Evolutionary conservation across 1,140 invertebrate species (phyloP).

Genomic region (Phenacoccus solenopsis): DNA sequence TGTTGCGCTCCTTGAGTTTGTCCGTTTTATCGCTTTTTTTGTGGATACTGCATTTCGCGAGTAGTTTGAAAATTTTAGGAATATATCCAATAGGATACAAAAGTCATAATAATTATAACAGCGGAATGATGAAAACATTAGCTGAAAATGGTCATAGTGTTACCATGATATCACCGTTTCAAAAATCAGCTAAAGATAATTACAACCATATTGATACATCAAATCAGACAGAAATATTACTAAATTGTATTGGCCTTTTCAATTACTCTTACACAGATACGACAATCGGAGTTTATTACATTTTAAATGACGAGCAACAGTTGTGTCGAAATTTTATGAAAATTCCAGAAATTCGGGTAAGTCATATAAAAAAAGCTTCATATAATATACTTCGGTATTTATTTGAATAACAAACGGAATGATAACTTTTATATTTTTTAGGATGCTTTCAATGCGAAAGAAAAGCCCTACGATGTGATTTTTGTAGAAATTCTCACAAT

Average conservation of each 20-base stretch:
- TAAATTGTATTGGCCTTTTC: no score
- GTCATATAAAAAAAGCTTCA: no score
- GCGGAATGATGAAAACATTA: conserved; percentile 46
- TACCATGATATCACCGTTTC: conserved; percentile 51
- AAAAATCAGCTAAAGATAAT: no score
- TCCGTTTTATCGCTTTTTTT: no score
- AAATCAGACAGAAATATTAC: no score
- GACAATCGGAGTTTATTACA: no score
- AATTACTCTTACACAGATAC: no score
- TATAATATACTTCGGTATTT: no score
- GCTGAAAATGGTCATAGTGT: conserved; percentile 49
- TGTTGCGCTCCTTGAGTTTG: no score
- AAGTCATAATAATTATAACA: conserved; percentile 54
- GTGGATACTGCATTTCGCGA: no score
- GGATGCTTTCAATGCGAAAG: background rate
- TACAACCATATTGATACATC: no score
- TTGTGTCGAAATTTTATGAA: background rate
- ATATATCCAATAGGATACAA: conserved; percentile 25
- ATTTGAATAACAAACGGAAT: no score
- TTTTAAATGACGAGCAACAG: background rate
- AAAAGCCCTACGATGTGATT: background rate
- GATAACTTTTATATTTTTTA: background rate
- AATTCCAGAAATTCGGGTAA: background rate
- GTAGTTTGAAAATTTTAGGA: conserved; percentile 1
- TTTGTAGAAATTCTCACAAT: background rate